Percentiles rank a stretch among this genome's conserved stretches.
phyloP scores from a whole-genome alignment of 2,888 invertebrate genomes.

The Ischnura elegans region DNA sequence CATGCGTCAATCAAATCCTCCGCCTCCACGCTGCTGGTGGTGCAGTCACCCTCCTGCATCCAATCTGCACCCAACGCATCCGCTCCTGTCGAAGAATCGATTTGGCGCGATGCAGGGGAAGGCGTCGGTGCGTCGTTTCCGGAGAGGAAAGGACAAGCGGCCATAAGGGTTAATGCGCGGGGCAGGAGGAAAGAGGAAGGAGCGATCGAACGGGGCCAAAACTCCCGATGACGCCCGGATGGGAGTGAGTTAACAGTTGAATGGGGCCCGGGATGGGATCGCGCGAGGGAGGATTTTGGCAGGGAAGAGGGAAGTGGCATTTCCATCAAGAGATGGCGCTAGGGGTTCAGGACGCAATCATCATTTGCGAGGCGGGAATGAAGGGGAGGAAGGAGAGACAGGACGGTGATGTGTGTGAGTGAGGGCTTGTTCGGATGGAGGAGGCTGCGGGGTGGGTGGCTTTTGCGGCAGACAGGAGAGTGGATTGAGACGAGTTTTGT shows the following conservation, averaged over 20 bases:
- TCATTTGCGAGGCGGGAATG: constrained; percentile 59
- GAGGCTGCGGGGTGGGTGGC: background rate
- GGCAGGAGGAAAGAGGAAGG: background rate
- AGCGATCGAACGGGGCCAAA: background rate
- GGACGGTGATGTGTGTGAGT: background rate
- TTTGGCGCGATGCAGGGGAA: constrained; percentile 14
- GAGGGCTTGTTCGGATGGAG: background rate
- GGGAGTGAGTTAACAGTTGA: constrained; percentile 29
- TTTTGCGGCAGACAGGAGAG: background rate
- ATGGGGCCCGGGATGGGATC: background rate
- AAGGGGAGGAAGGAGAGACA: background rate
- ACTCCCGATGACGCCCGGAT: constrained; percentile 35
- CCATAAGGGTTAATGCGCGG: constrained; percentile 63
- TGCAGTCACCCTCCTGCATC: background rate
- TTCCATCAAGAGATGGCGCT: constrained; percentile 65
- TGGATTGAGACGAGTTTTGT: constrained; percentile 39
- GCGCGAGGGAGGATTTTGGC: background rate
- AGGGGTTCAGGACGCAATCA: constrained; percentile 60
- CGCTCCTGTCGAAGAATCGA: constrained; percentile 23
- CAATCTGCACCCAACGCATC: background rate
- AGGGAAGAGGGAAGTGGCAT: constrained; percentile 6
- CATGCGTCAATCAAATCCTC: background rate
- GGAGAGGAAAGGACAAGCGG: constrained; percentile 48
- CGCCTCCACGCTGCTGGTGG: background rate
- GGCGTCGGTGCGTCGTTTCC: constrained; percentile 52